Evolutionary conservation across 2,113 vertebrate species (phyloP), one percentile per base, ranked within the genome.

Genomic region (Neogobius melanostomus): DNA sequence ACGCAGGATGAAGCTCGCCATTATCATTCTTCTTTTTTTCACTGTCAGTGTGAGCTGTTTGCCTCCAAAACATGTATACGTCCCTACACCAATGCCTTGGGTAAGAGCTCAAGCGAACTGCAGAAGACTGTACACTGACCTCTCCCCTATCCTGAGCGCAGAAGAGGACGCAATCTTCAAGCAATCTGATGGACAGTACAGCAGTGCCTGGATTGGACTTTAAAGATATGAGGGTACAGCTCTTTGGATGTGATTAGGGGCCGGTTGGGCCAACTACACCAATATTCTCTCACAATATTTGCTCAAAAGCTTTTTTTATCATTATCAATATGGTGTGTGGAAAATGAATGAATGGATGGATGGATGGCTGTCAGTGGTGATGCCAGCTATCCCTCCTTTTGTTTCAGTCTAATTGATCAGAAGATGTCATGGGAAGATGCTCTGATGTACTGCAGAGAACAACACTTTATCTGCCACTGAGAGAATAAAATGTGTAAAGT

Each of bases 391-490:
- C 7, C 7, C 46, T 47, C 46, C 6, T 47, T 47, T 47, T 47
- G 46, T 47, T 47, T 47, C 10, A 15, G 3, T 52, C 12, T 52
- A 3, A 52, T 15, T 52, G 51, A 12, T 11, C 11, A 52, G 51
- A 52, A 7, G n/a, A 6, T 15, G 51, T 52, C 51, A 1, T 52
- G 51, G 51, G 51, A 52, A 5, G 51, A 52, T 12, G 51, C 51
- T 3, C 51, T 52, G 51, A n/a, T 15, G 51, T 52, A 52, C 51
- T 52, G 51, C 51, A 52, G 51, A 11, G 51, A 52, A 14, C 11
- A 52, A 12, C 51, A 52, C 44, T 69, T 72, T 44, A 80, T 80
- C 50, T 80, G 69, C 17, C 2, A 65, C 16, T 74, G 54, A 64
- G 44, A 71, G 0, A 66, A 54, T 0, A 54, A 54, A 6, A 28